Conservation (phyloP, 2,113 vertebrate species). For the Spermophilus dauricus region DNA sequence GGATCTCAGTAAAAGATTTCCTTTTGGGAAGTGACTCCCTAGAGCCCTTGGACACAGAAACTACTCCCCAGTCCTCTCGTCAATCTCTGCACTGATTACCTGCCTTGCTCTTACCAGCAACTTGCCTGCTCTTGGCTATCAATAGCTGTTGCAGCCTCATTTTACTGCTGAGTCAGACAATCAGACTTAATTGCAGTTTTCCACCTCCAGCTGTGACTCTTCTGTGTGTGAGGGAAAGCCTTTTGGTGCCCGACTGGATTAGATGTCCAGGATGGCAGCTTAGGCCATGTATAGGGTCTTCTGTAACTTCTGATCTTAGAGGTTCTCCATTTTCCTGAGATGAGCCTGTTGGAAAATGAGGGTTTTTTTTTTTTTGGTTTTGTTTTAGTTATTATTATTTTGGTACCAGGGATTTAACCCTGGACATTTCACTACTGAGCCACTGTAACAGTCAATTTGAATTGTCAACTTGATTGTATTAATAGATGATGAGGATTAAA, state of each 20-base stretch:
- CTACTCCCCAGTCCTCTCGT: not conserved
- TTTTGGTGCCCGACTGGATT: not conserved
- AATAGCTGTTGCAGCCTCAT: constrained; percentile 61
- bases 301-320: not conserved
- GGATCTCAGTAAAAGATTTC: not conserved
- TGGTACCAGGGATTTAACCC: too few species aligned
- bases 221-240: not conserved
- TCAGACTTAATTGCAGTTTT: constrained; percentile 72
- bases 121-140: constrained; percentile 13
- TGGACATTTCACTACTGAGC: too few species aligned
- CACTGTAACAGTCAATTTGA: too few species aligned
- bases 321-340: not conserved
- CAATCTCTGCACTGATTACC: not conserved
- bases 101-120: constrained; percentile 1
- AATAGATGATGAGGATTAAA: too few species aligned
- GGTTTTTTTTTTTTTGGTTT: not conserved
- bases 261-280: not conserved
- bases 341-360: not conserved
- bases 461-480: too few species aligned
- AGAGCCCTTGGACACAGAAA: not conserved
- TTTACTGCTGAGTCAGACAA: constrained; percentile 76
- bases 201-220: constrained; percentile 70
- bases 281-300: not conserved
- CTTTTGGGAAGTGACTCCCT: not conserved
- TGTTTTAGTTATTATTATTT: too few species aligned